Conservation (phyloP, 2,113 vertebrate species). For the Prochilodus magdalenae region DNA sequence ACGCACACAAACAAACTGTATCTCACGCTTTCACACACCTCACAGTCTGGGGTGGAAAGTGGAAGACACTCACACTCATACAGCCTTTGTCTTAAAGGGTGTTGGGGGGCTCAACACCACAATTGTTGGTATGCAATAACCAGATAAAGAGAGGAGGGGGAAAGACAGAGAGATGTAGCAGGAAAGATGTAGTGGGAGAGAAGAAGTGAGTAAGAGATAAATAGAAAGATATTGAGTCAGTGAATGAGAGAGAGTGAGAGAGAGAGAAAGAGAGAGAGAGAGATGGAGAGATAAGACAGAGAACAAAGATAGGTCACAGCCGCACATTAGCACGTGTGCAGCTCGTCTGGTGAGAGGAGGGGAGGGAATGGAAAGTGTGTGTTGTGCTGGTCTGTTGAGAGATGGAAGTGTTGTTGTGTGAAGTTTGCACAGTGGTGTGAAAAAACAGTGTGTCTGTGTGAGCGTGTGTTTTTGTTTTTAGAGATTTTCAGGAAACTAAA, state of each 20-base stretch:
- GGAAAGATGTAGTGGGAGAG: neutral
- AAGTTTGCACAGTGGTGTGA: conserved; percentile 13
- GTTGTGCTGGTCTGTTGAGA: conserved; percentile 18
- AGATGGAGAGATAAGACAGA: neutral
- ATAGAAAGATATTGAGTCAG: neutral
- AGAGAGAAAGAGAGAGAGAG: conserved; percentile 18
- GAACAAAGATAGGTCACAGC: conserved; percentile 67
- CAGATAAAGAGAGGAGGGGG: neutral
- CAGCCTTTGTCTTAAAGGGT: conserved; percentile 26
- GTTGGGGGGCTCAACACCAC: neutral
- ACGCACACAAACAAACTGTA: conserved; percentile 22
- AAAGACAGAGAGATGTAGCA: conserved; percentile 12
- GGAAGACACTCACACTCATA: conserved; percentile 2
- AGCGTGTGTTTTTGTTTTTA: conserved; percentile 12
- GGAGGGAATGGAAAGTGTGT: conserved; percentile 75
- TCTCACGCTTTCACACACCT: conserved; percentile 41
- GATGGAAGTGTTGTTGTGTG: conserved; percentile 32
- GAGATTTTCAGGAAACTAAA: conserved; percentile 16
- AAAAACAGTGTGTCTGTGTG: conserved; percentile 42
- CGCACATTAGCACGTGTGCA: conserved; percentile 70
- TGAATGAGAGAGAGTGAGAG: neutral
- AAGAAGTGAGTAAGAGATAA: conserved; percentile 14
- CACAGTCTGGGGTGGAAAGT: neutral
- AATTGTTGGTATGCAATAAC: conserved; percentile 35
- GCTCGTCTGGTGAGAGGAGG: conserved; percentile 66